Conservation (phyloP, 1,140 invertebrate species). For the Pteromalus puparum region DNA sequence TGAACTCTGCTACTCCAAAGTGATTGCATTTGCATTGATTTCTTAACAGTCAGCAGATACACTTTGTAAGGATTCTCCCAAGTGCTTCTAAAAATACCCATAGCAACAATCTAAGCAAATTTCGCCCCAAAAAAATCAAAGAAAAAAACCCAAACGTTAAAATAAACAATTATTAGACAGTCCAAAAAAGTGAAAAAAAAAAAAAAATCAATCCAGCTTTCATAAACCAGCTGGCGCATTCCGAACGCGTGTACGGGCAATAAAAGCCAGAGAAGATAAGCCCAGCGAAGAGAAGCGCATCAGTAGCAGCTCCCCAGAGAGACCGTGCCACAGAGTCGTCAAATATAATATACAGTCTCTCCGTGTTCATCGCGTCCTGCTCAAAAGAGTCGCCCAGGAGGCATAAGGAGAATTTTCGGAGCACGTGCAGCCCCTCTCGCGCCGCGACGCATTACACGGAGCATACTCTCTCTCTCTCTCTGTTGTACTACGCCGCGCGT, state of each 20-base stretch:
- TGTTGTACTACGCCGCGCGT: neutral
- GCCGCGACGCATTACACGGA: neutral
- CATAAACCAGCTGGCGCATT: neutral
- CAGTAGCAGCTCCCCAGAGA: neutral
- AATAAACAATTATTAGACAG: too few species aligned
- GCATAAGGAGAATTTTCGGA: neutral
- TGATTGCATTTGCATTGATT: too few species aligned
- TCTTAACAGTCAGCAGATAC: too few species aligned
- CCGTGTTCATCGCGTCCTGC: neutral
- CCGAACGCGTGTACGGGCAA: too few species aligned
- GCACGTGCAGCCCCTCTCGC: neutral
- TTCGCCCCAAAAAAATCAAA: too few species aligned
- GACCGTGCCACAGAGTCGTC: slow-evolving; percentile 12
- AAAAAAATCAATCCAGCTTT: neutral
- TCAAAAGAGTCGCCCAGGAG: neutral
- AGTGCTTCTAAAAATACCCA: too few species aligned
- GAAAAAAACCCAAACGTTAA: too few species aligned
- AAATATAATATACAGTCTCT: neutral
- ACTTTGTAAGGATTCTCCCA: too few species aligned
- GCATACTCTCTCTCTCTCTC: neutral
- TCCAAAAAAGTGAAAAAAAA: neutral
- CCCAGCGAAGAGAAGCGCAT: neutral
- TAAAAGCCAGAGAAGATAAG: too few species aligned
- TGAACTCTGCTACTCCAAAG: too few species aligned
- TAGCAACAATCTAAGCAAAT: too few species aligned